Percentiles rank a stretch among this genome's conserved stretches.
These are phyloP conservation scores for Plecturocebus donacophilus DNA, from an alignment of 2,113 vertebrate species.

Conservation along the genomic window DNA sequence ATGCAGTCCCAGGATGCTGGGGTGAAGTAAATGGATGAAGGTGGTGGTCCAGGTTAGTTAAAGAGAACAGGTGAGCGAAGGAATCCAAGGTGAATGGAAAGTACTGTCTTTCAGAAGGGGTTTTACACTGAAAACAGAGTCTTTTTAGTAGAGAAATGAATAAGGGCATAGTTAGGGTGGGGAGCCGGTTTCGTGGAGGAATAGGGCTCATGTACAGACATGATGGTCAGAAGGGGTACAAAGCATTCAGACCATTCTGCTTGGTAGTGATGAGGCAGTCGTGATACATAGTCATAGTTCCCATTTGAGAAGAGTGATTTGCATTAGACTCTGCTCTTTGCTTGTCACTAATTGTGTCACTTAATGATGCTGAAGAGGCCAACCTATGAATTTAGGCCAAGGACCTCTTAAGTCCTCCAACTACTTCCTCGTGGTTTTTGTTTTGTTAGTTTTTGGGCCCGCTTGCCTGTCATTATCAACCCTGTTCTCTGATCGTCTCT, in stretches of 20 bases:
- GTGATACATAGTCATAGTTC: accelerated
- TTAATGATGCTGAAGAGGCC: neutral
- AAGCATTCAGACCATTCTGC: neutral
- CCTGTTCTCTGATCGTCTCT: neutral
- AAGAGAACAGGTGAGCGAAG: neutral
- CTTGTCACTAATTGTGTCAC: neutral
- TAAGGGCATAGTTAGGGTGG: neutral
- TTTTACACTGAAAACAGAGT: neutral
- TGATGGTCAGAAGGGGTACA: neutral
- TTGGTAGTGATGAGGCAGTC: too few relatives aligned
- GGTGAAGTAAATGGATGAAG: too few relatives aligned
- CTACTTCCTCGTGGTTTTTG: neutral
- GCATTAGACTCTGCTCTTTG: too few relatives aligned
- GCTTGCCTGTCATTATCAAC: neutral
- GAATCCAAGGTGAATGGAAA: neutral
- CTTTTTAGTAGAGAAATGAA: neutral
- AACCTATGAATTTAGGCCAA: neutral
- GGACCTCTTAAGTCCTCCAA: neutral
- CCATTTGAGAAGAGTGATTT: accelerated
- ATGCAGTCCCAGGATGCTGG: neutral
- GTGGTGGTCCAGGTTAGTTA: neutral
- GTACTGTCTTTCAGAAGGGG: neutral
- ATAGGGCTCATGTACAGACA: neutral
- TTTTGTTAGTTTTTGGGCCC: neutral
- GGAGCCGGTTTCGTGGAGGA: neutral